A percentile compares a stretch with the other conserved stretches of the same genome.
These are phyloP conservation scores for Campylomormyrus tamandua DNA, from an alignment of 2,113 vertebrate species.

Conservation along the genomic window DNA sequence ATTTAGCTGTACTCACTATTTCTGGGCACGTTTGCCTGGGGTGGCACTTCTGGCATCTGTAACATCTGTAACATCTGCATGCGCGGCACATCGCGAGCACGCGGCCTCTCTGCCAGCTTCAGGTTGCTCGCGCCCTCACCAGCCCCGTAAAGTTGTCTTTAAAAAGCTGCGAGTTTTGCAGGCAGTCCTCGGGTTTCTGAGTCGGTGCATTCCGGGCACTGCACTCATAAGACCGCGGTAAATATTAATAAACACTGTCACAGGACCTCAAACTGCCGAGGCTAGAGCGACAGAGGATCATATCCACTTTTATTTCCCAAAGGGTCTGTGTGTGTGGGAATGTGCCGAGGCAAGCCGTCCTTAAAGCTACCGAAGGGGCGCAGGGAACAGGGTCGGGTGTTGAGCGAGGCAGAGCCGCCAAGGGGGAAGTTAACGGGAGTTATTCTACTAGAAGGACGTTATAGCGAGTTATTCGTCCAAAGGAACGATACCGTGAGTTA, in stretches of 20 bases:
- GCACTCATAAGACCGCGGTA: not conserved
- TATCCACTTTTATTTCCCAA: not conserved
- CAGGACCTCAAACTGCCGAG: not conserved
- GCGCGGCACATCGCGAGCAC: not conserved
- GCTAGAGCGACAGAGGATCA: not conserved
- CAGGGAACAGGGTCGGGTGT: not conserved
- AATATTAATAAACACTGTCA: not conserved
- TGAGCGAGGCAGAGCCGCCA: not conserved
- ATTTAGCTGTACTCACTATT: not conserved
- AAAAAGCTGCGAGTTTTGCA: not conserved
- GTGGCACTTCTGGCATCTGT: not conserved
- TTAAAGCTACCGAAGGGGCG: not conserved
- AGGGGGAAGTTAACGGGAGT: not conserved
- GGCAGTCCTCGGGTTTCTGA: not conserved
- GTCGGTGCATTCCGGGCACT: not conserved
- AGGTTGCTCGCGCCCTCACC: not conserved
- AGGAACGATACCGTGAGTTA: not conserved
- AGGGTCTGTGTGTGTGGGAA: not conserved
- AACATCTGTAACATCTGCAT: slow-evolving; percentile 3
- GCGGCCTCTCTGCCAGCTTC: not conserved
- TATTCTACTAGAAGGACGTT: not conserved
- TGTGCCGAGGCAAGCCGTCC: not conserved
- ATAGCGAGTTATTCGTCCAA: not conserved
- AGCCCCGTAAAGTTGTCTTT: not conserved
- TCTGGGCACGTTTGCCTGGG: not conserved